Conservation (phyloP, 2,113 vertebrate genomes). For the Caretta caretta region DNA sequence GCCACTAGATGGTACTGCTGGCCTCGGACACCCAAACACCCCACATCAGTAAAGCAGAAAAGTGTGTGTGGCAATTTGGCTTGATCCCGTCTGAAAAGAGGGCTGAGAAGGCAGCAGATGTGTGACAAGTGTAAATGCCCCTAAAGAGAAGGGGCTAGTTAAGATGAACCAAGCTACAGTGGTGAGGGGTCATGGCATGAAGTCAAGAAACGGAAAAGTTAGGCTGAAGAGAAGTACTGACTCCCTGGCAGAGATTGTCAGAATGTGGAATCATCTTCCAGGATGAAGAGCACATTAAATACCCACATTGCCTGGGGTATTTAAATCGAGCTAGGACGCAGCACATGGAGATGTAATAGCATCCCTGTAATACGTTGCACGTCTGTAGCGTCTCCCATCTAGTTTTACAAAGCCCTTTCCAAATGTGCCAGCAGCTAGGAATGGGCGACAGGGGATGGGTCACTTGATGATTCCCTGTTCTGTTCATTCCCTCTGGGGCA, state of each 20-base stretch:
- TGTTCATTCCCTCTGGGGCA: no score
- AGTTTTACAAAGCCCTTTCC: neutral
- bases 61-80: neutral
- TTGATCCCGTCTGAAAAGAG: conserved; percentile 16
- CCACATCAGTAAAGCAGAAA: neutral
- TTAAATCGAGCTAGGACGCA: neutral
- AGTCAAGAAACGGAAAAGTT: neutral
- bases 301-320: neutral
- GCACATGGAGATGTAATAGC: neutral
- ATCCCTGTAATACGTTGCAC: neutral
- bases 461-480: no score
- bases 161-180: neutral
- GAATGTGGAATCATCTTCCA: neutral
- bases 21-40: neutral
- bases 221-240: neutral
- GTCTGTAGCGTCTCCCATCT: neutral
- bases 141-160: conserved; percentile 3
- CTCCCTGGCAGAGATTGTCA: neutral
- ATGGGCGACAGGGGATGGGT: no score
- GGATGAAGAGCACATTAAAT: neutral
- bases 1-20: neutral
- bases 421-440: neutral
- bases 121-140: conserved; percentile 39
- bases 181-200: neutral
- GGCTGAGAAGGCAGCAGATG: conserved; percentile 32